Conservation (phyloP, 2,797 vertebrate species). For the Sebastes nivosus region DNA sequence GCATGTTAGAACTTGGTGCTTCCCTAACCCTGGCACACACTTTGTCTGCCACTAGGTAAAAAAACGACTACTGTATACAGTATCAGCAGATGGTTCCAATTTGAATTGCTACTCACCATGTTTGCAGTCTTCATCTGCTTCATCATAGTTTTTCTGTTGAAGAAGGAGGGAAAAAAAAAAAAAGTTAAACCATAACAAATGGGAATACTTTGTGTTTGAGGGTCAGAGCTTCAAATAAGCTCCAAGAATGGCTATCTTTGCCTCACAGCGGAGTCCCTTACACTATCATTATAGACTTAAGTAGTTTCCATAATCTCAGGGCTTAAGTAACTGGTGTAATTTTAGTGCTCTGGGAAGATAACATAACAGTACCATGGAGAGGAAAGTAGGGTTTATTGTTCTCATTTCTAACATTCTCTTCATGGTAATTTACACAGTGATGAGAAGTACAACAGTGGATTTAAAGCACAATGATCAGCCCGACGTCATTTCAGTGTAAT, state of each 20-base stretch:
- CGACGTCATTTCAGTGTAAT: neutral
- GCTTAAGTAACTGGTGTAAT: conserved; percentile 48
- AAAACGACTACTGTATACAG: neutral
- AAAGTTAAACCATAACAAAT: conserved; percentile 28
- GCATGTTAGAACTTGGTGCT: neutral
- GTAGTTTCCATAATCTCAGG: conserved; percentile 48
- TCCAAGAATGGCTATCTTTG: conserved; percentile 37
- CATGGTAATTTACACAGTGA: conserved; percentile 5
- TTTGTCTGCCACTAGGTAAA: neutral
- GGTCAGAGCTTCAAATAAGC: conserved; percentile 21
- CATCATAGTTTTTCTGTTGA: conserved; percentile 97
- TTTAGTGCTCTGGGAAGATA: conserved; percentile 40
- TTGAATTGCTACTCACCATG: conserved; percentile 86
- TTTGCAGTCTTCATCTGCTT: conserved; percentile 99
- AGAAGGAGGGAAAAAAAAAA: neutral
- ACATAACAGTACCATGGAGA: conserved; percentile 2
- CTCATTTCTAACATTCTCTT: conserved; percentile 22
- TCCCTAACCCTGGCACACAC: neutral
- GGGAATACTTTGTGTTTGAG: conserved; percentile 16
- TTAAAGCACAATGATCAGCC: neutral
- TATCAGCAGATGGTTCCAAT: neutral
- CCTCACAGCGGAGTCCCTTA: conserved; percentile 23
- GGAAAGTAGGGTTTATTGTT: conserved; percentile 11
- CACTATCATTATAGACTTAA: conserved; percentile 55
- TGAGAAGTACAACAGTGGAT: conserved; percentile 3